Conservation (phyloP, 2,113 vertebrate species). For the Dipodomys spectabilis region DNA sequence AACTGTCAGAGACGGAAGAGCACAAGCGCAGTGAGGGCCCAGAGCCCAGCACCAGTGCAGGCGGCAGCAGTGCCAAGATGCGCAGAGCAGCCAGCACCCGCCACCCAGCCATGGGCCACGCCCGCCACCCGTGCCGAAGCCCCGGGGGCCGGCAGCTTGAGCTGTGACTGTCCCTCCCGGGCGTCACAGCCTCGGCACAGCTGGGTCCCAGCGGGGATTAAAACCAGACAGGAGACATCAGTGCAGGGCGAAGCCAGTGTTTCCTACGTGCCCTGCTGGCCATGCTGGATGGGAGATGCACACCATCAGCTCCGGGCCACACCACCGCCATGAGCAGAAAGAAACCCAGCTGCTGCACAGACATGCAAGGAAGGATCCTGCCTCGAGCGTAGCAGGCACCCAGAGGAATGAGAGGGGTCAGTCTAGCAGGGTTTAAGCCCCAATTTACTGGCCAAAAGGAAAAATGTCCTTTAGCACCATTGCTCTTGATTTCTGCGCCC, state of each 20-base stretch:
- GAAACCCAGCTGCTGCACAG: constrained; percentile 25
- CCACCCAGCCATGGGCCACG: too few species aligned
- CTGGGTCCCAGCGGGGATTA: too few species aligned
- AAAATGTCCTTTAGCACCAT: not conserved
- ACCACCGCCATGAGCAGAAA: not conserved
- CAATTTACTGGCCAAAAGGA: not conserved
- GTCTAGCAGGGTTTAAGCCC: not conserved
- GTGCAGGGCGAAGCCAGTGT: not conserved
- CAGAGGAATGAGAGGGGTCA: not conserved
- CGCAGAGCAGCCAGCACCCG: too few species aligned
- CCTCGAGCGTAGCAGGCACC: not conserved
- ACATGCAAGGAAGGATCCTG: not conserved
- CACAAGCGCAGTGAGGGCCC: constrained; percentile 87
- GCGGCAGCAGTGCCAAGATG: not conserved
- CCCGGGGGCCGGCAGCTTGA: too few species aligned
- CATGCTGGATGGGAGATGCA: constrained; percentile 41
- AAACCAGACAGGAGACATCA: not conserved
- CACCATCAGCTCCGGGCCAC: not conserved
- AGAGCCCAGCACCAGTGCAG: not conserved
- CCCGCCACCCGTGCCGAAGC: too few species aligned
- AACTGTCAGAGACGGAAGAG: constrained; percentile 92
- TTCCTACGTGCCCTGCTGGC: not conserved
- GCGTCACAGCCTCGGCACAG: too few species aligned
- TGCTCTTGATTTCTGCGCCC: not conserved
- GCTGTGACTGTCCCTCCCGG: too few species aligned